Evolutionary conservation across 2,888 invertebrate species (phyloP).

Genomic region (Temnothorax ravouxi): DNA sequence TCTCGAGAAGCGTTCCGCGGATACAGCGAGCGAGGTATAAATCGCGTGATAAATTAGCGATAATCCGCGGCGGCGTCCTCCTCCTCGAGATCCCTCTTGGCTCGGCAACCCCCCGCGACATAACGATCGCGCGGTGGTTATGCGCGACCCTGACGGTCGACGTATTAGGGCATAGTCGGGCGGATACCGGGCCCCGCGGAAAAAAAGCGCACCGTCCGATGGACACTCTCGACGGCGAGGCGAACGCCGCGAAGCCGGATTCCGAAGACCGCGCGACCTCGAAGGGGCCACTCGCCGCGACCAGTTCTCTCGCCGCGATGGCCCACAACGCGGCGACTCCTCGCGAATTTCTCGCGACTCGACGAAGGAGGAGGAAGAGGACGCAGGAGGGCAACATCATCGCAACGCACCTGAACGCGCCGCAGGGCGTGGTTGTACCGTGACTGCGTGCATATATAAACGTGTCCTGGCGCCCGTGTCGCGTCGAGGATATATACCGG

Average conservation of each 20-base stretch:
- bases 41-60: constrained; percentile 36
- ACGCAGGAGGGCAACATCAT: not conserved
- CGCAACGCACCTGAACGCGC: not conserved
- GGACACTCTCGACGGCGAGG: not conserved
- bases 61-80: not conserved
- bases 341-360: constrained; percentile 27
- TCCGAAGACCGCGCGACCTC: constrained; percentile 64
- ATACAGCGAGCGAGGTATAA: not conserved
- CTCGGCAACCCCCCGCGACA: constrained; percentile 11
- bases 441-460: constrained; percentile 76
- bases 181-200: constrained; percentile 27
- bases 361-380: constrained; percentile 15
- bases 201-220: constrained; percentile 12
- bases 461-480: constrained; percentile 5
- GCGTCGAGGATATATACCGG: constrained; percentile 42
- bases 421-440: constrained; percentile 71
- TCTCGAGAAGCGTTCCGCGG: constrained; percentile 1
- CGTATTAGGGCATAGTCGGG: constrained; percentile 60
- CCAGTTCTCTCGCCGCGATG: constrained; percentile 60
- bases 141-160: constrained; percentile 58
- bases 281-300: constrained; percentile 52
- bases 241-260: constrained; percentile 66
- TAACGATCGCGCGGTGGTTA: constrained; percentile 37
- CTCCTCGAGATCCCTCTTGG: not conserved
- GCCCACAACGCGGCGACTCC: not conserved